A percentile compares a stretch with the other conserved stretches of the same genome.
phyloP scores from a whole-genome alignment of 2,113 vertebrate genomes.

The Ochotona princeps region DNA sequence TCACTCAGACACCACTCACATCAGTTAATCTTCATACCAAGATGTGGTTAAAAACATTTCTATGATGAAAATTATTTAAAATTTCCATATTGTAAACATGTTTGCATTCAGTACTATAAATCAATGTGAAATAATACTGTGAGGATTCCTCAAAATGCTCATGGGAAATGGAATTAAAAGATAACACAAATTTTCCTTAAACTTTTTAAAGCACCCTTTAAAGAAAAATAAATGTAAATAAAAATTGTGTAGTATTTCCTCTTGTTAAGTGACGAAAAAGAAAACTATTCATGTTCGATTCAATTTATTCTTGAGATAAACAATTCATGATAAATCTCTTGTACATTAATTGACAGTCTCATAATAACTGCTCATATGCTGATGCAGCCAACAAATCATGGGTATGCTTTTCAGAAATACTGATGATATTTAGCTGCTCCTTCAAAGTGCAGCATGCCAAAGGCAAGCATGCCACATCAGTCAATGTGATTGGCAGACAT shows the following conservation, averaged over 20 bases:
- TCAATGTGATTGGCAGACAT: constrained; percentile 22
- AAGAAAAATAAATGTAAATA: not conserved
- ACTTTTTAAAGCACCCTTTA: too few species aligned
- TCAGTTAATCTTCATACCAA: not conserved
- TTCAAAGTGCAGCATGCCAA: constrained; percentile 44
- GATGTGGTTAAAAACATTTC: not conserved
- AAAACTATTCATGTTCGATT: not conserved
- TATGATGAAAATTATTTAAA: not conserved
- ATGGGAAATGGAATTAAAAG: not conserved
- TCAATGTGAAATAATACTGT: not conserved
- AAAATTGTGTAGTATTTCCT: not conserved
- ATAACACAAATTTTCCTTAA: too few species aligned
- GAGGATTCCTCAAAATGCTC: not conserved
- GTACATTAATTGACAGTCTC: not conserved
- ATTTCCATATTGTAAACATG: not conserved
- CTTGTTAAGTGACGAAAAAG: not conserved
- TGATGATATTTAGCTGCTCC: not conserved
- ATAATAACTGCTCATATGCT: not conserved
- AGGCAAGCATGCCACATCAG: not conserved
- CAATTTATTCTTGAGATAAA: not conserved
- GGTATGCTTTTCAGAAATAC: not conserved
- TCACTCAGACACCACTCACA: not conserved
- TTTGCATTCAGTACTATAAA: not conserved
- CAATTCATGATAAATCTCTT: not conserved
- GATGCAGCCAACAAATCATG: not conserved